Conservation (phyloP, 1,140 invertebrate species). For the Adoxophyes honmai region DNA sequence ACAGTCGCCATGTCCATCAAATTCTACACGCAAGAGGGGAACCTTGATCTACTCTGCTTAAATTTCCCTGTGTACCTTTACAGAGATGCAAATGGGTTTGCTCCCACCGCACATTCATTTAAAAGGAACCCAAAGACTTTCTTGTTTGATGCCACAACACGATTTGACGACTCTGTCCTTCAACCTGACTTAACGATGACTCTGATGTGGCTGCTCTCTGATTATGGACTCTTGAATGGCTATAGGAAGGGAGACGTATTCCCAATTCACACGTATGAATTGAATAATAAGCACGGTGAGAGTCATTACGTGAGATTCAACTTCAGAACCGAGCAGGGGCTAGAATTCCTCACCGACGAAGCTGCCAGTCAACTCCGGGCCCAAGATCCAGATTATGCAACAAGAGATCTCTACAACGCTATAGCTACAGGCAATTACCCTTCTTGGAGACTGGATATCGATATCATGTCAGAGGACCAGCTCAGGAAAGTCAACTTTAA, state of each 20-base stretch:
- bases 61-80: conserved; percentile 86
- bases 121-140: conserved; percentile 82
- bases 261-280: conserved; percentile 82
- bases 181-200: conserved; percentile 89
- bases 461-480: conserved; percentile 68
- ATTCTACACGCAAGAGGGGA: conserved; percentile 84
- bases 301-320: conserved; percentile 84
- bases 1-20: conserved; percentile 82
- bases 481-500: conserved; percentile 66
- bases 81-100: conserved; percentile 80
- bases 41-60: conserved; percentile 83
- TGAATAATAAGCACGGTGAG: conserved; percentile 78
- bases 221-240: conserved; percentile 90
- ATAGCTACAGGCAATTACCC: conserved; percentile 73
- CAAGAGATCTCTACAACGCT: conserved; percentile 83
- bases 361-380: conserved; percentile 78
- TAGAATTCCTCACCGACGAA: conserved; percentile 77
- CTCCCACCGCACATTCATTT: conserved; percentile 77
- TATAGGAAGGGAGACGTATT: conserved; percentile 81
- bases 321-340: conserved; percentile 81
- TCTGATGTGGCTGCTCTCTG: conserved; percentile 87
- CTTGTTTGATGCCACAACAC: conserved; percentile 85
- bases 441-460: conserved; percentile 78
- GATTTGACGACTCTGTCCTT: conserved; percentile 92
- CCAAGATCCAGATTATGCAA: conserved; percentile 82